phyloP scores from a whole-genome alignment of 2,113 vertebrate species.

The Crotalus horridus region DNA sequence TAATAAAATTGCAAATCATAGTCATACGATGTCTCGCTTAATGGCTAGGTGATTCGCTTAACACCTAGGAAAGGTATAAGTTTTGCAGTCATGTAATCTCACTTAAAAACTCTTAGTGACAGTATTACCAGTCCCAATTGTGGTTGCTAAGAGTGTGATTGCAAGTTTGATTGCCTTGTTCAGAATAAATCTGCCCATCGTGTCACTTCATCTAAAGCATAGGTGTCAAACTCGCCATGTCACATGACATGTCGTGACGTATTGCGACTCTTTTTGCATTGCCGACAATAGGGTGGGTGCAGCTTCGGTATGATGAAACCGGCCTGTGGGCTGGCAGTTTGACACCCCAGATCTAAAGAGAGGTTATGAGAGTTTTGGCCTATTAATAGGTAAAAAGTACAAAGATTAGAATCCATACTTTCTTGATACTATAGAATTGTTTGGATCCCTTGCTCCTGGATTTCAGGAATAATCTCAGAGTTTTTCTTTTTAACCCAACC shows the following conservation, averaged over 20 bases:
- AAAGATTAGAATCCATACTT: not conserved
- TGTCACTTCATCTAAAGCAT: not conserved
- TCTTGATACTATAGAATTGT: not conserved
- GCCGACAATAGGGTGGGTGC: too few species aligned
- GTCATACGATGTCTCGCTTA: not conserved
- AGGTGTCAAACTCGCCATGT: too few species aligned
- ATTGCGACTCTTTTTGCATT: too few species aligned
- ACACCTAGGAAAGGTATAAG: not conserved
- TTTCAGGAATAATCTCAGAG: not conserved
- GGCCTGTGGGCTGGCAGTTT: too few species aligned
- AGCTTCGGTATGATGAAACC: too few species aligned
- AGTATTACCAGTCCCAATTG: not conserved
- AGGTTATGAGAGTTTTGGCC: not conserved
- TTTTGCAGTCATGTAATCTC: not conserved
- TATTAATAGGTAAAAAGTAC: not conserved
- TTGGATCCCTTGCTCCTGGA: not conserved
- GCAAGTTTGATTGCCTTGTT: not conserved
- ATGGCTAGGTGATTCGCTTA: not conserved
- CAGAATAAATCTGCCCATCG: not conserved
- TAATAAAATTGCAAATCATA: not conserved
- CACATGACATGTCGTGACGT: too few species aligned
- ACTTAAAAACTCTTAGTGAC: not conserved
- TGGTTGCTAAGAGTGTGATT: not conserved
- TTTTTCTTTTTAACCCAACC: not conserved
- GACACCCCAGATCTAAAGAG: not conserved